phyloP scores from a whole-genome alignment of 2,888 invertebrate genomes.

The Cataglyphis livida region DNA sequence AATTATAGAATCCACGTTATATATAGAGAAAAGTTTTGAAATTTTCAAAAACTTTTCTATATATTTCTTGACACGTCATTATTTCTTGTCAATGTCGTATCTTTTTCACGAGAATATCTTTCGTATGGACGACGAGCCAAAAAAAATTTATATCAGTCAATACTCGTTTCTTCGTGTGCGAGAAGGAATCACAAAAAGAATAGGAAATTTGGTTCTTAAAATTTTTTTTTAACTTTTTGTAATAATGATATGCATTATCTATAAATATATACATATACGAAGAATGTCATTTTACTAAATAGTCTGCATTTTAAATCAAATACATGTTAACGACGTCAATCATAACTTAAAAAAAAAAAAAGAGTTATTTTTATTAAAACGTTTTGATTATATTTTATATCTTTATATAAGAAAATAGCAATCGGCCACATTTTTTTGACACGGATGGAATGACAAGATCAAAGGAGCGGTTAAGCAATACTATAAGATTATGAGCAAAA shows the following conservation, averaged over 20 bases:
- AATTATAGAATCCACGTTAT: neutral
- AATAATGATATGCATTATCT: neutral
- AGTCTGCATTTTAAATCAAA: neutral
- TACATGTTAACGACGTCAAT: neutral
- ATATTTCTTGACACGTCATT: neutral
- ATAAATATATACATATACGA: neutral
- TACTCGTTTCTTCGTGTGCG: neutral
- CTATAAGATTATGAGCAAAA: neutral
- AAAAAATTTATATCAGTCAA: neutral
- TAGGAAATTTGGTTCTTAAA: neutral
- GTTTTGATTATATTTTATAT: no score
- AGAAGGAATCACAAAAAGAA: neutral
- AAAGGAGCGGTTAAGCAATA: conserved; percentile 16
- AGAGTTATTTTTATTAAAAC: neutral
- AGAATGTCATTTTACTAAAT: neutral
- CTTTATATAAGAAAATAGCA: neutral
- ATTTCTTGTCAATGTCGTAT: neutral
- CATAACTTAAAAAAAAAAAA: neutral
- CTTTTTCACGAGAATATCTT: neutral
- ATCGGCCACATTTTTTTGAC: neutral
- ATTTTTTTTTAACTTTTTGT: neutral
- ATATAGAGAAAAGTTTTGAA: neutral
- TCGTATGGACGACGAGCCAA: neutral
- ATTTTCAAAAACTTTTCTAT: neutral
- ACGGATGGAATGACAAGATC: neutral